These are phyloP conservation scores for Bothrops jararaca DNA, from an alignment of 2,113 vertebrate species.

Conservation along the genomic window DNA sequence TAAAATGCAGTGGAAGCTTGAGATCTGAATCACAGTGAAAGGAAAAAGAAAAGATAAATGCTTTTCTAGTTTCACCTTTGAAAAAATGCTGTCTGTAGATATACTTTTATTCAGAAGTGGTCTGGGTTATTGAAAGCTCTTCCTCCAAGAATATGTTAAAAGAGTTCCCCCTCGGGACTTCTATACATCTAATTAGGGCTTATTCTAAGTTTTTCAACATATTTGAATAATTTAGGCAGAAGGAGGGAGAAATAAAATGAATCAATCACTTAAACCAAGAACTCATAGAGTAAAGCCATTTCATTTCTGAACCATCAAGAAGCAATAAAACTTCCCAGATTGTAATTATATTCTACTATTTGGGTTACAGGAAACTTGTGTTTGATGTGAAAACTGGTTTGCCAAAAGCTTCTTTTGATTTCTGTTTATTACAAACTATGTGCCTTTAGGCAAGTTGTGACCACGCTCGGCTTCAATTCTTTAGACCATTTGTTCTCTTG, in stretches of 20 bases:
- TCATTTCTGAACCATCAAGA: constrained; percentile 34
- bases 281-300: constrained; percentile 16
- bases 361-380: neutral
- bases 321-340: constrained; percentile 2
- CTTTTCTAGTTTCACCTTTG: constrained; percentile 44
- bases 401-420: constrained; percentile 33
- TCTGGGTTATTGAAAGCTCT: constrained; percentile 46
- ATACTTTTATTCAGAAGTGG: constrained; percentile 41
- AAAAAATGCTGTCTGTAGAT: constrained; percentile 36
- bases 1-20: constrained; percentile 40
- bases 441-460: constrained; percentile 23
- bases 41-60: constrained; percentile 27
- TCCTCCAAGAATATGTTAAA: constrained; percentile 41
- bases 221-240: constrained; percentile 19
- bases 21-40: constrained; percentile 42
- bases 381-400: constrained; percentile 22
- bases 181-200: constrained; percentile 48
- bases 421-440: constrained; percentile 29
- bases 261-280: constrained; percentile 34
- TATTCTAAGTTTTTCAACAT: constrained; percentile 32
- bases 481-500: constrained; percentile 21
- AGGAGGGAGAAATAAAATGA: neutral
- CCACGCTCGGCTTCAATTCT: constrained; percentile 16
- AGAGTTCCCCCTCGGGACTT: constrained; percentile 31
- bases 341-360: neutral